These are phyloP conservation scores for Nixonia krombeini DNA, from an alignment of 1,140 invertebrate genomes.

Conservation along the genomic window DNA sequence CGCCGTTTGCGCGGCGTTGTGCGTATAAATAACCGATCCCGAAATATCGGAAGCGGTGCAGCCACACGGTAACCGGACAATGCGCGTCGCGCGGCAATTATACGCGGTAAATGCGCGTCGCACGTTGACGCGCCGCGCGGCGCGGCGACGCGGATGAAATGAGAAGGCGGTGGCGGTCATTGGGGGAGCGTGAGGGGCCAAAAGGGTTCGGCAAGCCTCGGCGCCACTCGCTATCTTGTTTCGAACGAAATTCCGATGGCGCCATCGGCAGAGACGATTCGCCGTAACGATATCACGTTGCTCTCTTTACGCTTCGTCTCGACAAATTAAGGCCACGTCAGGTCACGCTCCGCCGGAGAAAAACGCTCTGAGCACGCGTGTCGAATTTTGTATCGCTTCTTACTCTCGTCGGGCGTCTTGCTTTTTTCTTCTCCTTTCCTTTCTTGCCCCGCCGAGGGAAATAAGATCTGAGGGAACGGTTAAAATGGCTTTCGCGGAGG, in stretches of 20 bases:
- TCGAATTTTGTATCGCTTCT: constrained; percentile 12
- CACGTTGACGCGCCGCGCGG: constrained; percentile 23
- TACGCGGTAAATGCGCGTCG: constrained; percentile 37
- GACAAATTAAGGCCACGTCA: constrained; percentile 47
- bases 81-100: constrained; percentile 28
- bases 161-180: too few relatives aligned
- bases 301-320: constrained; percentile 37
- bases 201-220: constrained; percentile 9
- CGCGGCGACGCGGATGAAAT: too few relatives aligned
- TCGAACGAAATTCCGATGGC: constrained; percentile 40
- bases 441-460: too few relatives aligned
- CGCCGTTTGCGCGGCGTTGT: constrained; percentile 1
- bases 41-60: constrained; percentile 34
- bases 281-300: constrained; percentile 12
- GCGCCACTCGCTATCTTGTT: constrained; percentile 31
- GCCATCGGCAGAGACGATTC: constrained; percentile 40
- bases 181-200: constrained; percentile 1
- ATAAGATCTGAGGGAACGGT: too few relatives aligned
- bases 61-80: constrained; percentile 16
- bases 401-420: too few relatives aligned
- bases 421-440: too few relatives aligned
- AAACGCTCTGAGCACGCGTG: constrained; percentile 22
- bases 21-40: constrained; percentile 45
- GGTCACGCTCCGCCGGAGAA: constrained; percentile 24
- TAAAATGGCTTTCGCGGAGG: too few relatives aligned